Percentiles rank a stretch among this genome's conserved stretches.
Evolutionary conservation across 2,888 invertebrate species (phyloP).

Genomic region (Argyra leucocephala): DNA sequence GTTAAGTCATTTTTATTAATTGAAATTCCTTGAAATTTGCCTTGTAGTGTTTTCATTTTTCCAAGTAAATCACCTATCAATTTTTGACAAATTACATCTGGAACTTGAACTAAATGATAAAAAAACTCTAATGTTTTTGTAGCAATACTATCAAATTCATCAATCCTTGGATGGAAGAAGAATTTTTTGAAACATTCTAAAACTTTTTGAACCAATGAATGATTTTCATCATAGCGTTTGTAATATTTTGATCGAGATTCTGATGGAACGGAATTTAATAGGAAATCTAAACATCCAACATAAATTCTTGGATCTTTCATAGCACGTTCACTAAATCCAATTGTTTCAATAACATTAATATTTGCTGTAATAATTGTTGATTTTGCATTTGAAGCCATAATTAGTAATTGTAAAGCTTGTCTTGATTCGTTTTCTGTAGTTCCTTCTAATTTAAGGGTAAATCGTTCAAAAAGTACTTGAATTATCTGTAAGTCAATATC

Average conservation of each 20-base stretch:
- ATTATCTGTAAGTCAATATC: conserved; percentile 49
- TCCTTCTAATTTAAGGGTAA: conserved; percentile 61
- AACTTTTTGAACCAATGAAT: conserved; percentile 33
- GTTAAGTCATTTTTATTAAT: background rate
- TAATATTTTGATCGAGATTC: conserved; percentile 37
- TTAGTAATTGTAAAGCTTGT: conserved; percentile 64
- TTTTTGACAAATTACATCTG: conserved; percentile 47
- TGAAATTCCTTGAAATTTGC: background rate
- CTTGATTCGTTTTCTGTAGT: conserved; percentile 62
- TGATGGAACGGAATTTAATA: conserved; percentile 36
- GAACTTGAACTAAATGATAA: conserved; percentile 51
- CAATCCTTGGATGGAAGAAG: conserved; percentile 41
- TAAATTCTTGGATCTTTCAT: conserved; percentile 38
- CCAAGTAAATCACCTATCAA: conserved; percentile 46
- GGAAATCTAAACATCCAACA: conserved; percentile 34
- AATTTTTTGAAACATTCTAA: conserved; percentile 46
- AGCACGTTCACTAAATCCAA: conserved; percentile 53
- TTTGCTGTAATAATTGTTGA: conserved; percentile 57
- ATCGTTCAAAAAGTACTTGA: conserved; percentile 76
- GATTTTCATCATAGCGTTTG: conserved; percentile 34
- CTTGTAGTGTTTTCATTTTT: conserved; percentile 40
- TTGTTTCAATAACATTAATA: conserved; percentile 59
- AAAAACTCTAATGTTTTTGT: conserved; percentile 48
- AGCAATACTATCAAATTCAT: conserved; percentile 48
- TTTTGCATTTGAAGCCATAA: conserved; percentile 62